Evolutionary conservation across 2,113 vertebrate species (phyloP).

Genomic region (Corvus moneduloides): DNA sequence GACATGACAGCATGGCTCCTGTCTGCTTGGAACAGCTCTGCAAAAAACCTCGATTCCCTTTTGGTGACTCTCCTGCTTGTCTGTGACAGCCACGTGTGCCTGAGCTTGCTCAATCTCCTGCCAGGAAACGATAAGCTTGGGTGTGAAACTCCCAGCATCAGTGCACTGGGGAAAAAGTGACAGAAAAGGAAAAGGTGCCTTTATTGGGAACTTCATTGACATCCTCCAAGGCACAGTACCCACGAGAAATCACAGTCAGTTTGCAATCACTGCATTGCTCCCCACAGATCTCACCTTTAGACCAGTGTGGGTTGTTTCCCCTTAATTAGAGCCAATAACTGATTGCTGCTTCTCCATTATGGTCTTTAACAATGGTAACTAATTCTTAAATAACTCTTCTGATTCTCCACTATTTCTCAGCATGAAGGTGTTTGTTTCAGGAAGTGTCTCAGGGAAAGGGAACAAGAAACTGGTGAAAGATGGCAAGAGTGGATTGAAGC

Average conservation of each 20-base stretch:
- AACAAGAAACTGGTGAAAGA: not conserved
- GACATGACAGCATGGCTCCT: rapidly evolving
- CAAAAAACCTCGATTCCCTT: not conserved
- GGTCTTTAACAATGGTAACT: not conserved
- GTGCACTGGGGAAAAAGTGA: not conserved
- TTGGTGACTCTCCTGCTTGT: not conserved
- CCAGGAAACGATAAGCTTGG: not conserved
- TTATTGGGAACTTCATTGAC: not conserved
- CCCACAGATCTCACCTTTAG: not conserved
- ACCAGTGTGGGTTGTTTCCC: not conserved
- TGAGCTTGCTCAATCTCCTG: not conserved
- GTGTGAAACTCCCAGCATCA: not conserved
- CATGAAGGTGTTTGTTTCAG: rapidly evolving
- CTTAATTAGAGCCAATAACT: not conserved
- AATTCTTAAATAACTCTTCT: not conserved
- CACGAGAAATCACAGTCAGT: not conserved
- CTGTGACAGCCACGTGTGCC: not conserved
- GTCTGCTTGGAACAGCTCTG: not conserved
- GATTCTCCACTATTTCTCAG: not conserved
- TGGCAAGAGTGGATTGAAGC: not conserved
- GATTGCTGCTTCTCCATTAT: not conserved
- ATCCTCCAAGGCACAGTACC: not conserved
- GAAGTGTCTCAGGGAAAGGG: not conserved
- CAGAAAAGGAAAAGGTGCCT: not conserved
- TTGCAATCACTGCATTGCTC: not conserved